Base-by-base conservation (phyloP, 2,888 invertebrate species). In the Furcula furcula region DNA sequence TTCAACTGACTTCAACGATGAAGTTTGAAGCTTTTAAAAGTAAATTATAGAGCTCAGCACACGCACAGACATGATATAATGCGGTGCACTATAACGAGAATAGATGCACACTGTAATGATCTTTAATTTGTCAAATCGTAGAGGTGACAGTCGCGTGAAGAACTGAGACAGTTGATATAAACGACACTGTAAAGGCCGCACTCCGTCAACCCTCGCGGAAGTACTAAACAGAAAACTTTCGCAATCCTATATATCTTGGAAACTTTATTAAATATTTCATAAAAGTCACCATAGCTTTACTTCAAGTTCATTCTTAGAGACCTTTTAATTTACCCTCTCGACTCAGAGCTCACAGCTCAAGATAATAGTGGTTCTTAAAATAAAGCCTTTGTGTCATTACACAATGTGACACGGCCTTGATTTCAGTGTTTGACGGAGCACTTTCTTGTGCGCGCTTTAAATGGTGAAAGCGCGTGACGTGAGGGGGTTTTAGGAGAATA, bases 281-380 rank as follows among this genome's bases (percentile, higher is more conserved):
- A 50, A 64, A 52, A 51, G 43, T 48, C 55, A 44, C 47, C 50
- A 46, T 51, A 55, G 58, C 60, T 59, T 59, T 56, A 50, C 56
- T 55, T 49, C 34, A 56, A 65, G 55, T 60, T 57, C 46, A 50
- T 58, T 54, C 46, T 49, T 59, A 56, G 61, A 61, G 60, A 64
- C 72, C 70, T 76, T 81, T 78, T 76, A 78, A 78, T 76, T 77
- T 74, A 54, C 68, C 71, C 50, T 29, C 48, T 37, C 53, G 59
- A 60, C 60, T 62, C 63, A 59, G 68, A 62, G 65, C 69, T 65
- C 69, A 68, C 70, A 60, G 62, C 56, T 57, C 63, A 69, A 73
- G 71, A 79, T 78, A 78, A 78, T 76, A 66, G 72, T 65, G 63
- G 71, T 68, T 76, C 76, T 79, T 78, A 74, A 76, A 77, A 76